Percentiles rank a stretch among this genome's conserved stretches.
phyloP scores from a whole-genome alignment of 2,888 invertebrate genomes.

The Torymus aiolomorphi region DNA sequence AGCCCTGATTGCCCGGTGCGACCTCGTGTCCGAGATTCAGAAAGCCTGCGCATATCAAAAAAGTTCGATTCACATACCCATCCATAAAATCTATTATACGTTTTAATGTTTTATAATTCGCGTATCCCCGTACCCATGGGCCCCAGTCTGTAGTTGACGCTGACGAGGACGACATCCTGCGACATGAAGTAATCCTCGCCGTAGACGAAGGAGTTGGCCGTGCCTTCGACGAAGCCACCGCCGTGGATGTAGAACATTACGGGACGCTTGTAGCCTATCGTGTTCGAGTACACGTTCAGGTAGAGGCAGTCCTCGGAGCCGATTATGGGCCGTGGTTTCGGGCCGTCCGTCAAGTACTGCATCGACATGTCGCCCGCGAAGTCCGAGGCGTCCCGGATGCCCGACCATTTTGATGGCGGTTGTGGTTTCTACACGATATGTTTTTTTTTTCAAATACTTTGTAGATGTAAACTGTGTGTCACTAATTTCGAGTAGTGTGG shows the following conservation, averaged over 20 bases:
- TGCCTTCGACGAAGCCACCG: conserved; percentile 60
- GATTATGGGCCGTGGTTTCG: conserved; percentile 12
- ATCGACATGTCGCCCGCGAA: not conserved
- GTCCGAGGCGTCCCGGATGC: conserved; percentile 58
- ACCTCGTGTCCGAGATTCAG: conserved; percentile 64
- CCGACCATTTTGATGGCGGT: conserved; percentile 58
- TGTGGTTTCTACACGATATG: conserved; percentile 57
- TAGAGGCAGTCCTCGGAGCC: conserved; percentile 64
- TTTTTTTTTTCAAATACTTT: not conserved
- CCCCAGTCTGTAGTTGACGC: conserved; percentile 61
- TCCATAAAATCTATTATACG: not conserved
- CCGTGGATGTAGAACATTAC: conserved; percentile 66
- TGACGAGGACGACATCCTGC: conserved; percentile 61
- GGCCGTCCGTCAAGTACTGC: conserved; percentile 25
- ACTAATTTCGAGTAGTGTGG: not conserved
- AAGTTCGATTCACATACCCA: not conserved
- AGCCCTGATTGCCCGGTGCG: conserved; percentile 66
- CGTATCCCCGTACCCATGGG: conserved; percentile 57
- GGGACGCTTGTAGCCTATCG: conserved; percentile 55
- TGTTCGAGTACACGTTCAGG: conserved; percentile 60
- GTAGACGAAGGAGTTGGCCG: conserved; percentile 48
- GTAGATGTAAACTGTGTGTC: not conserved
- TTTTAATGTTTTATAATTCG: not conserved
- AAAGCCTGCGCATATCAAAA: conserved; percentile 61
- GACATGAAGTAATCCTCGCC: conserved; percentile 63